Evolutionary conservation across 2,797 vertebrate species (phyloP).

Genomic region (Chaetodon trifasciatus): DNA sequence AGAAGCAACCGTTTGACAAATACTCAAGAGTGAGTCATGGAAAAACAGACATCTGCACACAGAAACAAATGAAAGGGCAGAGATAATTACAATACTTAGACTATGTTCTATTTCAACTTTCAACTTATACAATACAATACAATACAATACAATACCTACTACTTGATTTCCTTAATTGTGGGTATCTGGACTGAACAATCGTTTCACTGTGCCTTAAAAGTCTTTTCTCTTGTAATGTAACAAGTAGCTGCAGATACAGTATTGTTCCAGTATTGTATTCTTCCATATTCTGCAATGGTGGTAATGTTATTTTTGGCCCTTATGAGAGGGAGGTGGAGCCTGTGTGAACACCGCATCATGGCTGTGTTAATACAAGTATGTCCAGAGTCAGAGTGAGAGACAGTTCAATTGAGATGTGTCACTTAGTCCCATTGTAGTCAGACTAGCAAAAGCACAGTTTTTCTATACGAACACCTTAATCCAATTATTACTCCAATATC

Average conservation of each 20-base stretch:
- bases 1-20: too few species aligned
- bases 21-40: too few species aligned
- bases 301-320: not conserved
- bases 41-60: too few species aligned
- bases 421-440: not conserved
- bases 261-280: not conserved
- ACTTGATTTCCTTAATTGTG: too few species aligned
- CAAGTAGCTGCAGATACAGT: slow-evolving; percentile 9
- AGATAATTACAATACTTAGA: too few species aligned
- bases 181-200: too few species aligned
- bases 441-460: not conserved
- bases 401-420: not conserved
- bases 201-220: too few species aligned
- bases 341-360: not conserved
- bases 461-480: not conserved
- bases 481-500: not conserved
- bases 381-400: not conserved
- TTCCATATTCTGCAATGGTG: too few species aligned
- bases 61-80: too few species aligned
- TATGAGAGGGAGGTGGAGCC: not conserved
- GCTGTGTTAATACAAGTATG: not conserved
- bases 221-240: not conserved
- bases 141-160: too few species aligned
- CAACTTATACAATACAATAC: too few species aligned
- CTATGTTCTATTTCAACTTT: too few species aligned